Evolutionary conservation across 2,888 invertebrate species (phyloP).

Genomic region (Tetragonula carbonaria): DNA sequence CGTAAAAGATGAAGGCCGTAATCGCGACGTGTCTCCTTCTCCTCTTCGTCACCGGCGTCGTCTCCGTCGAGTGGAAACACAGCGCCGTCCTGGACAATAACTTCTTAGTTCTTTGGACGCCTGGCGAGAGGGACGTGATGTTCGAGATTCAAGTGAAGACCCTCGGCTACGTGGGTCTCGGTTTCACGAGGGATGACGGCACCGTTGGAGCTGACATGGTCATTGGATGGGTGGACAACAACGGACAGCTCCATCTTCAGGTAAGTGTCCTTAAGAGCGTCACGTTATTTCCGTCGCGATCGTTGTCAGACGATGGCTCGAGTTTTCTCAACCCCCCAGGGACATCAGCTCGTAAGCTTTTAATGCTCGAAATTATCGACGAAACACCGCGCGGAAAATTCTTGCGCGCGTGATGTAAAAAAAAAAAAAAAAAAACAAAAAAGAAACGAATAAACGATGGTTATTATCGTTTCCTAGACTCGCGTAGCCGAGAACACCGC

Average conservation of each 20-base stretch:
- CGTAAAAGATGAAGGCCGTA: conserved; percentile 77
- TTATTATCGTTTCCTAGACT: too few relatives aligned
- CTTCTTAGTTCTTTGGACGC: conserved; percentile 90
- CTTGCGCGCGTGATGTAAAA: too few relatives aligned
- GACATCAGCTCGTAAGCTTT: neutral
- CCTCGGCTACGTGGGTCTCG: conserved; percentile 94
- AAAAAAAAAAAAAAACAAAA: neutral
- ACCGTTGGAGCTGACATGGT: conserved; percentile 94
- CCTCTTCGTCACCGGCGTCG: conserved; percentile 62
- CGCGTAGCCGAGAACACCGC: too few relatives aligned
- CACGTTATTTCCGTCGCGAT: neutral
- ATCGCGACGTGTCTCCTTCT: conserved; percentile 75
- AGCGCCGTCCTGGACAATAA: conserved; percentile 86
- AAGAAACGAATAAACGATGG: conserved; percentile 3
- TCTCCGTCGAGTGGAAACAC: conserved; percentile 85
- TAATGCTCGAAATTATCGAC: neutral
- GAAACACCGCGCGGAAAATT: too few relatives aligned
- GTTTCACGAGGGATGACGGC: conserved; percentile 92
- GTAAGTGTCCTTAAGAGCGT: conserved; percentile 85
- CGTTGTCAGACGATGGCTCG: neutral
- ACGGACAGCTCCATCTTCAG: conserved; percentile 91
- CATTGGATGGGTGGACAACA: conserved; percentile 94
- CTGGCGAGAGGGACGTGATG: conserved; percentile 90
- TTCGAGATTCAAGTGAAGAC: conserved; percentile 94
- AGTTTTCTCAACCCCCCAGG: neutral